Conservation (phyloP, 2,888 invertebrate genomes). For the Tineola bisselliella region DNA sequence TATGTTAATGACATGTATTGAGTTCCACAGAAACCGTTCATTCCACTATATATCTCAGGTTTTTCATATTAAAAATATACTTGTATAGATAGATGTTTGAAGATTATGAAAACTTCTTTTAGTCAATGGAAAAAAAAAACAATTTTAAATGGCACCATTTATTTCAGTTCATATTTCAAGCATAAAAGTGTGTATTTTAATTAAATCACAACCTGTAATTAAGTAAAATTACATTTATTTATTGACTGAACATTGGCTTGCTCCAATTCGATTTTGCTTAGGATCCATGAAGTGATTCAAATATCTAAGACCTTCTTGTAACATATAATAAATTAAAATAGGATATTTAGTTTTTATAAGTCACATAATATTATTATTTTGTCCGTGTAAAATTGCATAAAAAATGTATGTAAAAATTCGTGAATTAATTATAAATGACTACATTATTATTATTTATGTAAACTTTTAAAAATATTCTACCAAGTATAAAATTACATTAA, state of each 20-base stretch:
- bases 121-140: constrained; percentile 27
- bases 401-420: background rate
- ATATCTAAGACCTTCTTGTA: too few species aligned
- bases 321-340: background rate
- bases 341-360: background rate
- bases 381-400: background rate
- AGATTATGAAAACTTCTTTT: too few species aligned
- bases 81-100: too few species aligned
- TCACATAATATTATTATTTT: too few species aligned
- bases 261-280: too few species aligned
- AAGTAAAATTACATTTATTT: constrained; percentile 25
- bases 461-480: background rate
- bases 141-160: constrained; percentile 52
- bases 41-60: too few species aligned
- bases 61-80: too few species aligned
- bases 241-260: background rate
- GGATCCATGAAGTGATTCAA: too few species aligned
- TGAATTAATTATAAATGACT: background rate
- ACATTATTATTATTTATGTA: background rate
- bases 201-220: constrained; percentile 54
- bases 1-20: too few species aligned
- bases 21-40: too few species aligned
- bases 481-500: background rate
- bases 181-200: constrained; percentile 23
- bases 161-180: constrained; percentile 24